phyloP scores from a whole-genome alignment of 2,113 vertebrate species.

The Tragelaphus buxtoni region DNA sequence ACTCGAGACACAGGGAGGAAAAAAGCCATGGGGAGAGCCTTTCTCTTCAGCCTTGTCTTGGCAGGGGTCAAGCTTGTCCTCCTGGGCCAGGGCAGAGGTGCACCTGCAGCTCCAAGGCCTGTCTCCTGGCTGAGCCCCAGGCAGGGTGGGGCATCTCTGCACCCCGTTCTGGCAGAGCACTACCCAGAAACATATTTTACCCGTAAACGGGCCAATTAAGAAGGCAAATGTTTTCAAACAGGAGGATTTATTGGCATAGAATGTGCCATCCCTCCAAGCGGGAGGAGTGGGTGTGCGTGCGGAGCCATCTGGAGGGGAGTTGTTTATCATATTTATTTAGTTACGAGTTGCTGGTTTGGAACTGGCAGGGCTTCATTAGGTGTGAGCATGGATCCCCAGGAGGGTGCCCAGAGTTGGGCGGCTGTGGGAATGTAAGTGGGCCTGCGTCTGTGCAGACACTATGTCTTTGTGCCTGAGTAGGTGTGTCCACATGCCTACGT shows the following conservation, averaged over 20 bases:
- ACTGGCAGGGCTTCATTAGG: slow-evolving; percentile 73
- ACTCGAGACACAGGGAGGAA: background rate
- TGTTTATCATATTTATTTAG: slow-evolving; percentile 84
- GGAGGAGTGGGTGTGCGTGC: slow-evolving; percentile 76
- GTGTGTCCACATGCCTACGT: too few relatives aligned
- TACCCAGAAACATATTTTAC: slow-evolving; percentile 81
- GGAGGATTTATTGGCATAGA: slow-evolving; percentile 81
- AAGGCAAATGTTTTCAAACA: slow-evolving; percentile 86
- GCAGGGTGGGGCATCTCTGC: background rate
- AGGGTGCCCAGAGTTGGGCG: background rate
- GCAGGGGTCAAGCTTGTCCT: background rate
- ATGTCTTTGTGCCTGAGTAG: background rate
- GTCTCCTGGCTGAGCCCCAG: background rate
- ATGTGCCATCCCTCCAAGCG: slow-evolving; percentile 75
- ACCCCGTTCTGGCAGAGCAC: slow-evolving; percentile 55
- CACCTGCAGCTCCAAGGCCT: fast-evolving
- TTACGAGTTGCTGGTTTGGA: slow-evolving; percentile 78
- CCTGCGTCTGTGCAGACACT: background rate
- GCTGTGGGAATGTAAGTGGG: background rate
- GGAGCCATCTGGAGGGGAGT: slow-evolving; percentile 84
- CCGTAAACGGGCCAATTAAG: slow-evolving; percentile 82
- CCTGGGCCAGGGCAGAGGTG: fast-evolving
- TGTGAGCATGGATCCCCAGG: slow-evolving; percentile 62
- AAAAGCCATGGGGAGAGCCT: background rate
- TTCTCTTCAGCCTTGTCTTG: background rate